Evolutionary conservation across 30 jellyfish, hydroid and myxozoan genomes (phyloP).

Genomic region (Cassiopea xamachana): DNA sequence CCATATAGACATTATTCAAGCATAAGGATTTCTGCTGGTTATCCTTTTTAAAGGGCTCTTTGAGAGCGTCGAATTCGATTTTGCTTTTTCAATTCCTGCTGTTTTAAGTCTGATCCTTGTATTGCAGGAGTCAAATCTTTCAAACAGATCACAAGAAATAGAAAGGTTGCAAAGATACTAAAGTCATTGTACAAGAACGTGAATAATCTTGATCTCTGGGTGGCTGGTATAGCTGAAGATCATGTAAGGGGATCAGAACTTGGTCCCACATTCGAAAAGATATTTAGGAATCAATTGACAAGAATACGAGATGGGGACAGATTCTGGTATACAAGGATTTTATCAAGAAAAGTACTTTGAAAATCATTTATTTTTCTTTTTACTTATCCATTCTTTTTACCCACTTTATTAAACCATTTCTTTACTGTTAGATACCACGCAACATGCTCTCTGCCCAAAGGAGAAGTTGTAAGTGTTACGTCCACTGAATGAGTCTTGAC

Average conservation of each 20-base stretch:
- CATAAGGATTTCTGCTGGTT: neutral
- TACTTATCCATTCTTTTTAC: neutral
- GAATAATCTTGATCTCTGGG: constrained; percentile 88
- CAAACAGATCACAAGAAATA: constrained; percentile 67
- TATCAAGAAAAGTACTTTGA: constrained; percentile 64
- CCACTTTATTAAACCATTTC: neutral
- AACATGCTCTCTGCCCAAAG: neutral
- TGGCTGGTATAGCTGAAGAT: constrained; percentile 92
- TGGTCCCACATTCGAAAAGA: constrained; percentile 83
- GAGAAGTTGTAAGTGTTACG: neutral
- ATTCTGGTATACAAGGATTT: constrained; percentile 76
- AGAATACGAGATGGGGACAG: constrained; percentile 90
- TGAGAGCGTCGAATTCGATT: neutral
- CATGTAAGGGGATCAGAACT: constrained; percentile 84
- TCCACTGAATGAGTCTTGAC: neutral
- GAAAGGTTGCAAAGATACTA: constrained; percentile 56
- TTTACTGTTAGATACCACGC: neutral
- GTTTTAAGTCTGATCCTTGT: neutral
- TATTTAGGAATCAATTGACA: constrained; percentile 63
- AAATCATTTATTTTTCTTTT: neutral
- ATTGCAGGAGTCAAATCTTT: constrained; percentile 65
- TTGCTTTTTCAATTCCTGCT: neutral
- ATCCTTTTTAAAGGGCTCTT: neutral
- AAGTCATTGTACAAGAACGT: constrained; percentile 53
- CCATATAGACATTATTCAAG: neutral